A percentile compares a stretch with the other conserved stretches of the same genome.
Conservation (phyloP, 2,888 invertebrate species). For the Zygaena filipendulae region DNA sequence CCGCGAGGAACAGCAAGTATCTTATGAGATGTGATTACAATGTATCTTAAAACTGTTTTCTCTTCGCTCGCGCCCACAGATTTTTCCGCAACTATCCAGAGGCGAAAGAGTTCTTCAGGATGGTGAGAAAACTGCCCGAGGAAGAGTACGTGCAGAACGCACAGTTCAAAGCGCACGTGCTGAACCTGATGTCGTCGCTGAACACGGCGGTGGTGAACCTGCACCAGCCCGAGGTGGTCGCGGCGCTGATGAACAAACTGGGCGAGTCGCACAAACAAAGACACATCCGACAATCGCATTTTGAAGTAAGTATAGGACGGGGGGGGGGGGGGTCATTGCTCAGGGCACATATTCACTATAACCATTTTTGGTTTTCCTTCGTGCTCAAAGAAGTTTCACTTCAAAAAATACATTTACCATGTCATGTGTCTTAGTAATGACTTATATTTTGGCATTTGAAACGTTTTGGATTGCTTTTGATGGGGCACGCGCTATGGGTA, state of each 20-base stretch:
- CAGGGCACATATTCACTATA: not conserved
- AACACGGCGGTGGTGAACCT: slow-evolving; percentile 45
- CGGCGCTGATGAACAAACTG: slow-evolving; percentile 51
- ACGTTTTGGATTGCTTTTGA: too few relatives aligned
- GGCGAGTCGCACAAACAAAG: slow-evolving; percentile 49
- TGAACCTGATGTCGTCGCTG: slow-evolving; percentile 51
- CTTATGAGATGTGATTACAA: too few relatives aligned
- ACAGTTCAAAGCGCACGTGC: slow-evolving; percentile 59
- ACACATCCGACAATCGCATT: slow-evolving; percentile 40
- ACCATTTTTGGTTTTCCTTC: not conserved
- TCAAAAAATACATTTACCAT: too few relatives aligned
- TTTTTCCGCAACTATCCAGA: slow-evolving; percentile 45
- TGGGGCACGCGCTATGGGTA: too few relatives aligned
- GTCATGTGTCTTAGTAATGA: too few relatives aligned
- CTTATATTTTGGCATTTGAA: too few relatives aligned
- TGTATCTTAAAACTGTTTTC: too few relatives aligned
- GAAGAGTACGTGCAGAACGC: slow-evolving; percentile 41
- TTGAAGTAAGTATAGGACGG: slow-evolving; percentile 48
- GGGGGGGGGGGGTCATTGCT: too few relatives aligned
- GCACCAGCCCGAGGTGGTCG: slow-evolving; percentile 50
- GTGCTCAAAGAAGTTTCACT: too few relatives aligned
- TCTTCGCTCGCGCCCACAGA: too few relatives aligned
- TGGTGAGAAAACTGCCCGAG: slow-evolving; percentile 40
- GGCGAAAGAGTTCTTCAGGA: slow-evolving; percentile 48
- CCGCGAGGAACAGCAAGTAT: too few relatives aligned